Conservation (phyloP, 2,113 vertebrate species). For the Gnathonemus echidnorhynchus region DNA sequence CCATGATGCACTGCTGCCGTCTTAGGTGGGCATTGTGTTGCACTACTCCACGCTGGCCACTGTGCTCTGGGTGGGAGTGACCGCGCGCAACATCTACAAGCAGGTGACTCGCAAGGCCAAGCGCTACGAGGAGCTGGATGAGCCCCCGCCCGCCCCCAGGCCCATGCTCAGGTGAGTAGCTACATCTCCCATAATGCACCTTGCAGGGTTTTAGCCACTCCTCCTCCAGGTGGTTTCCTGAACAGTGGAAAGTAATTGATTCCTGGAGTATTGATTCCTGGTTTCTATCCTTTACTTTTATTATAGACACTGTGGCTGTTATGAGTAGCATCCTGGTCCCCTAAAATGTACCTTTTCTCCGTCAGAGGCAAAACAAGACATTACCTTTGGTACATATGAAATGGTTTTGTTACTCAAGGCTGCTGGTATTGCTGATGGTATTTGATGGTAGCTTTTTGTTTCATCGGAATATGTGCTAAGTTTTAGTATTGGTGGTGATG, state of each 20-base stretch:
- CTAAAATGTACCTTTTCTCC: neutral
- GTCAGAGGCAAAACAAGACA: neutral
- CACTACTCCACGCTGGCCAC: constrained; percentile 95
- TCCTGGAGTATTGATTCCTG: neutral
- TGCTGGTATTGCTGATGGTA: neutral
- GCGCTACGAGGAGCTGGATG: constrained; percentile 85
- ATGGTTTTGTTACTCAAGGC: neutral
- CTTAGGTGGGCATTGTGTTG: constrained; percentile 87
- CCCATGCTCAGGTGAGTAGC: constrained; percentile 85
- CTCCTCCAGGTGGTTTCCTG: neutral
- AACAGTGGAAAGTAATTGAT: neutral
- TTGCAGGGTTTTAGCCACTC: neutral
- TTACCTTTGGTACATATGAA: neutral
- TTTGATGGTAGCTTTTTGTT: neutral
- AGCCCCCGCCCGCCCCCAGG: constrained; percentile 82
- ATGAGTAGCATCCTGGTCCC: neutral
- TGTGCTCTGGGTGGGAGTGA: constrained; percentile 88
- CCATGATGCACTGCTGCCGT: neutral
- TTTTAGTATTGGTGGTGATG: neutral
- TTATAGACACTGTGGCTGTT: neutral
- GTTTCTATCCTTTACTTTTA: neutral
- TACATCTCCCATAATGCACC: neutral
- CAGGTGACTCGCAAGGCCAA: constrained; percentile 91
- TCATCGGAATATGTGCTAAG: neutral
- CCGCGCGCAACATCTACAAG: constrained; percentile 94